Evolutionary conservation across 2,888 invertebrate genomes (phyloP).

Genomic region (Synergus japonicus): DNA sequence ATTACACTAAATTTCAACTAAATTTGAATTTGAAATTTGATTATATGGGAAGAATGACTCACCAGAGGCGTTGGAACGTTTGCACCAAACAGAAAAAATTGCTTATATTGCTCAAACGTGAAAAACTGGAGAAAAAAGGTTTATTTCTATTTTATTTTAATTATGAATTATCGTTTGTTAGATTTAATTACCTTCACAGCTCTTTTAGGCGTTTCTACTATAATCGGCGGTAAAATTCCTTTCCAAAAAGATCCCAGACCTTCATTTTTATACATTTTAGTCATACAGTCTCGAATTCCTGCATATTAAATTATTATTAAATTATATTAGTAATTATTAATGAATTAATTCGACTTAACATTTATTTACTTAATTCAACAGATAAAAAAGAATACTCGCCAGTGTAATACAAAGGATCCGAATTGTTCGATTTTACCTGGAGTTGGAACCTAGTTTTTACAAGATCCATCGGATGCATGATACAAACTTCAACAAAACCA

Average conservation of each 20-base stretch:
- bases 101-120: constrained; percentile 95
- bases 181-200: constrained; percentile 86
- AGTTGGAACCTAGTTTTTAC: constrained; percentile 94
- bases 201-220: constrained; percentile 96
- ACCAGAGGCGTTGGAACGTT: constrained; percentile 87
- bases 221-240: constrained; percentile 94
- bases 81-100: constrained; percentile 89
- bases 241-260: constrained; percentile 93
- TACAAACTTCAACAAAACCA: constrained; percentile 94
- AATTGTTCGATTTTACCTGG: constrained; percentile 78
- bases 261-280: constrained; percentile 92
- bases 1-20: constrained; percentile 4
- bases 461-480: constrained; percentile 97
- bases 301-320: constrained; percentile 52
- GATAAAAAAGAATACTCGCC: constrained; percentile 56
- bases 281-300: constrained; percentile 92
- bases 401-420: constrained; percentile 74
- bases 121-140: constrained; percentile 83
- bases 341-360: background rate
- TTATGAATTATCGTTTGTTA: background rate
- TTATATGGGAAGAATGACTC: constrained; percentile 67
- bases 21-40: too few relatives aligned
- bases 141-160: constrained; percentile 28
- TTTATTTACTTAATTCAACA: constrained; percentile 16
- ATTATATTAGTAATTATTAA: too few relatives aligned